Evolutionary conservation across 2,797 vertebrate genomes (phyloP), one percentile per base, ranked within the genome.

Genomic region (Pteropus rufus): DNA sequence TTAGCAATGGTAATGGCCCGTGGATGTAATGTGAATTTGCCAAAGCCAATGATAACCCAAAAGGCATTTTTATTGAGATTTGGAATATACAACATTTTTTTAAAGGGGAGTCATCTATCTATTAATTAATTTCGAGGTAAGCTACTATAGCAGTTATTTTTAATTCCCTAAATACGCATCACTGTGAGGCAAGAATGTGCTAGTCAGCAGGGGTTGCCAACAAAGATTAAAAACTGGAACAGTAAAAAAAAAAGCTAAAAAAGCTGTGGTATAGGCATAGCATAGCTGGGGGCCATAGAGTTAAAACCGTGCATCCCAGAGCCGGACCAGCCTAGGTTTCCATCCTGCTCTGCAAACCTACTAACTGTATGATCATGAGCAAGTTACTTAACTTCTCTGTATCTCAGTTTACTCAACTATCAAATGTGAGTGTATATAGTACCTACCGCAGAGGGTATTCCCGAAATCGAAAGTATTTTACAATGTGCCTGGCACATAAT

Each of bases 71-170:
- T 96, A 96, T 73, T 96, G 96, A 95, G 56, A 91, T 89, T 93
- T 97, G 96, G 97, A 97, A 94, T 96, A 90, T 4, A 89, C 89
- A 95, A 86, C 95, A 88, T 94, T 97, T 97, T 89, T 92, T 5
- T 91, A 79, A 96, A 94, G 86, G 79, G 86, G 93, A 97, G 96
- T 81, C 92, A 97, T 96, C 75, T 94, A 94, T 96, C 96, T 97
- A 98, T 97, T 98, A 95, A 97, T 97, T 92, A 92, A 97, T 97
- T 95, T 84, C 54, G 92, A 98, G 91, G 96, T 96, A 95, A 93
- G 94, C 93, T 94, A 91, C 67, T 54, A 82, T 39, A 91, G 93
- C 75, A 69, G 94, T 95, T 97, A 94, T 95, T 97, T 97, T 97
- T 95, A 97, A 98, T 98, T 97, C 96, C 96, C 97, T 90, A 97